Base-by-base conservation (phyloP, 2,888 invertebrate species). In the Prosopocoilus inquinatus region DNA sequence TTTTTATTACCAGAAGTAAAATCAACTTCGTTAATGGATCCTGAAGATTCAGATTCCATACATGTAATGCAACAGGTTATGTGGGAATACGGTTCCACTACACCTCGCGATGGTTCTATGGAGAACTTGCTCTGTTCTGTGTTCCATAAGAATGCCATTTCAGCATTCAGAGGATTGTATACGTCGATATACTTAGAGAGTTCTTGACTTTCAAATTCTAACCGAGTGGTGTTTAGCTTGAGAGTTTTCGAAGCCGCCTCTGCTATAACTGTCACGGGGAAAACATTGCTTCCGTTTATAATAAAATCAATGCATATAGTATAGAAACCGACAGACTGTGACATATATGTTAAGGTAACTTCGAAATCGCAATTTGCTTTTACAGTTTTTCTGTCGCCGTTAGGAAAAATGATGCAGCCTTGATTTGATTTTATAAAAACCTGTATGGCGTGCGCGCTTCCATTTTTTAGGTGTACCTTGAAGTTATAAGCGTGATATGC, bases 281-380 rank as follows among this genome's bases (percentile, higher is more conserved):
- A 47, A 16, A 56, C 39, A 2, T 36, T 43, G 34, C 47, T 38
- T 36, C 47, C 51, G 28, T 56, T 56, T 1, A 56, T 34, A 9
- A 51, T 47, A 2, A 56, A 15, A 36, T 56, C 56, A 28, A 56
- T 13, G 28, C 43, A 33, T 7, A 47, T 15, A 5, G 39, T 47
- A 28, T 56, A 52, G 15, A 48, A 56, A 32, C 56, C 56, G 2
- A 45, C 28, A 8, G 48, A n/a, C 9, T 34, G 9, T 1, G 52
- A 33, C 9, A 38, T 11, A 35, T 56, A 56, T 2, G 28, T 43
- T 4, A 52, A 4, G 7, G 35, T 20, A 4, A 56, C 15, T n/a
- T 35, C 15, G 9, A 7, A 7, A 32, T 47, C 47, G 5, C 38
- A 41, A 36, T 44, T 20, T 9, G 32, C 12, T n/a, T 11, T 9